Conservation (phyloP, 1,140 invertebrate species). For the Phocides pigmalion region DNA sequence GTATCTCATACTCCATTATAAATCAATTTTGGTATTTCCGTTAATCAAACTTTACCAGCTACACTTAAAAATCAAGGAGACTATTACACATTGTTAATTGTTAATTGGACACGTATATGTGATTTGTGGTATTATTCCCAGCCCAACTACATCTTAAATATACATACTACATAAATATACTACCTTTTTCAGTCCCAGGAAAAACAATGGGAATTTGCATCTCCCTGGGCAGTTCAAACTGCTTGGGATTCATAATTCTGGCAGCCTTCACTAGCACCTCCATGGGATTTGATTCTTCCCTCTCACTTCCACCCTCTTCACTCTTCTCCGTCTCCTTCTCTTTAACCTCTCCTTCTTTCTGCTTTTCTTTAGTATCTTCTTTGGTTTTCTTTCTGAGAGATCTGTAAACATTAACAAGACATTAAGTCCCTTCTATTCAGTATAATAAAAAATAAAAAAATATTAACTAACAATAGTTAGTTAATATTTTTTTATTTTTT, state of each 20-base stretch:
- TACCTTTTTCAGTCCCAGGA: slow-evolving; percentile 91
- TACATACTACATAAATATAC: background rate
- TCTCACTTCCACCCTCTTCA: background rate
- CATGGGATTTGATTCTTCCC: slow-evolving; percentile 86
- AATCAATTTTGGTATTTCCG: no score
- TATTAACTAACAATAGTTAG: no score
- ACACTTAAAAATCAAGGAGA: no score
- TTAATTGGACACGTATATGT: no score
- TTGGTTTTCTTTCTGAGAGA: slow-evolving; percentile 58
- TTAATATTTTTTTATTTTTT: no score
- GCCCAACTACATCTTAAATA: no score
- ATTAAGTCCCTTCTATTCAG: no score
- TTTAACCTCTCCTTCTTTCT: slow-evolving; percentile 58
- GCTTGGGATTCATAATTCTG: slow-evolving; percentile 92
- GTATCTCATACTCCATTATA: no score
- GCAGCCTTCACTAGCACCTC: slow-evolving; percentile 92
- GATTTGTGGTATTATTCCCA: no score
- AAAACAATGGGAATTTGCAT: slow-evolving; percentile 91
- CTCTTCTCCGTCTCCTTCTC: slow-evolving; percentile 42
- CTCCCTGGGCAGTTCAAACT: slow-evolving; percentile 94
- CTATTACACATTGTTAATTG: no score
- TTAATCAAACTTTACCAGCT: no score
- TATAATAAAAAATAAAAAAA: no score
- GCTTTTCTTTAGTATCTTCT: slow-evolving; percentile 52
- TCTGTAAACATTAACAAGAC: slow-evolving; percentile 39